Evolutionary conservation across 2,113 vertebrate species (phyloP).

Genomic region (Pao palembangensis): DNA sequence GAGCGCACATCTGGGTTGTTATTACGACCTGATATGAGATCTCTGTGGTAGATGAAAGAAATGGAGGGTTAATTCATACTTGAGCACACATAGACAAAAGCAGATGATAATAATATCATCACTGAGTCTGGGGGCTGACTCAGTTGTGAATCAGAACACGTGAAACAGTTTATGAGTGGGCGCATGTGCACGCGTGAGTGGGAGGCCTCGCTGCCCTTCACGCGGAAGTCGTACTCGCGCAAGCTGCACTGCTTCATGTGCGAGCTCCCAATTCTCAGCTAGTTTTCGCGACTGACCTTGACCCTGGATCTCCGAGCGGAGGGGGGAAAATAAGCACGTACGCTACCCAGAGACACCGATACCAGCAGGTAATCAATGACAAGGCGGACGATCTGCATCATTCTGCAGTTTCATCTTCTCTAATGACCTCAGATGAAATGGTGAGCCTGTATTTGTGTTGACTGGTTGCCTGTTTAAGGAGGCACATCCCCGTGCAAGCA

Average conservation of each 20-base stretch:
- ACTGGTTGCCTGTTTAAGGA: background rate
- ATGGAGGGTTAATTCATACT: conserved; percentile 26
- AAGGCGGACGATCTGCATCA: no score
- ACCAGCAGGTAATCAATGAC: no score
- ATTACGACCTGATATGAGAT: conserved; percentile 37
- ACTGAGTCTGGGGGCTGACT: conserved; percentile 13
- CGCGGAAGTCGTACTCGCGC: conserved; percentile 14
- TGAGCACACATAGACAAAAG: conserved; percentile 28
- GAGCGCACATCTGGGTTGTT: conserved; percentile 6
- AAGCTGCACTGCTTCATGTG: conserved; percentile 1
- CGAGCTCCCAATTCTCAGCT: conserved; percentile 13
- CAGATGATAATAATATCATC: conserved; percentile 33
- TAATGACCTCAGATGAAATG: background rate
- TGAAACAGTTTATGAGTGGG: conserved; percentile 20
- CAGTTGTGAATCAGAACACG: conserved; percentile 8
- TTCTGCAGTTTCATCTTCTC: background rate
- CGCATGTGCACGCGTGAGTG: conserved; percentile 15
- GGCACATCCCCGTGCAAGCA: no score
- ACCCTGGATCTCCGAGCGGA: conserved; percentile 15
- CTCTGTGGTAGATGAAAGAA: conserved; percentile 23
- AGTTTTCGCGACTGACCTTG: conserved; percentile 10
- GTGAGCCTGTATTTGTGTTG: background rate
- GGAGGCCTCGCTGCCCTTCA: conserved; percentile 12
- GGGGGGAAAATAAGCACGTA: background rate
- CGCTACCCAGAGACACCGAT: background rate